Evolutionary conservation across 2,797 vertebrate species (phyloP).

Genomic region (Tragopan temminckii): DNA sequence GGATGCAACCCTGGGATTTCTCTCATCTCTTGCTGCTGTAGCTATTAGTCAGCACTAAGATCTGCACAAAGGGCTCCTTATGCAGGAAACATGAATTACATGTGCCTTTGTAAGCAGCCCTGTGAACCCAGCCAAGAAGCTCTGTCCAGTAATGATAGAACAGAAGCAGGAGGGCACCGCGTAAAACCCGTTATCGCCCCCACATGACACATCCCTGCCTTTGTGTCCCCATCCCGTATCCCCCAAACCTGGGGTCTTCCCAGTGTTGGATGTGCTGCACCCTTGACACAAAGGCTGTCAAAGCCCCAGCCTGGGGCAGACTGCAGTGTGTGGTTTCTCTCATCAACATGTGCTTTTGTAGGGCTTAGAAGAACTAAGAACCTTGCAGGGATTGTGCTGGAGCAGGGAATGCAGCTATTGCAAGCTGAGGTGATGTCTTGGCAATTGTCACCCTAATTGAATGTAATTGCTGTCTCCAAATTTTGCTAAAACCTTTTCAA

Average conservation of each 20-base stretch:
- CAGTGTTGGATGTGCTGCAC: fast-evolving
- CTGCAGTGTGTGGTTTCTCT: not conserved
- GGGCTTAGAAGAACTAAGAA: not conserved
- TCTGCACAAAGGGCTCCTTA: not conserved
- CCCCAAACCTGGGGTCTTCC: not conserved
- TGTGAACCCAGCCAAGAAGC: not conserved
- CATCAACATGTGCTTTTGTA: fast-evolving
- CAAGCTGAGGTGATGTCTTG: constrained; percentile 9
- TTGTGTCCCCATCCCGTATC: not conserved
- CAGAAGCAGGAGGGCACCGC: not conserved
- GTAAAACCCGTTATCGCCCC: fast-evolving
- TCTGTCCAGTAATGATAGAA: not conserved
- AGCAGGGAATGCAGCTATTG: not conserved
- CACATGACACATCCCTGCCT: fast-evolving
- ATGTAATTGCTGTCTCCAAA: constrained; percentile 76
- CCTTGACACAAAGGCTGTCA: not conserved
- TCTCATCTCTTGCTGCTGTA: fast-evolving
- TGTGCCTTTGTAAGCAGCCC: not conserved
- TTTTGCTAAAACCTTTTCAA: constrained; percentile 67
- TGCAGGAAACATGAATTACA: not conserved
- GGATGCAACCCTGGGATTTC: fast-evolving
- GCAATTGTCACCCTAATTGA: constrained; percentile 79
- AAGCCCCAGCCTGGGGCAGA: not conserved
- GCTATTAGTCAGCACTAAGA: not conserved
- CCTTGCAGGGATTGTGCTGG: not conserved